Evolutionary conservation across 2,888 invertebrate species (phyloP).

Genomic region (Polylopha cassiicola): DNA sequence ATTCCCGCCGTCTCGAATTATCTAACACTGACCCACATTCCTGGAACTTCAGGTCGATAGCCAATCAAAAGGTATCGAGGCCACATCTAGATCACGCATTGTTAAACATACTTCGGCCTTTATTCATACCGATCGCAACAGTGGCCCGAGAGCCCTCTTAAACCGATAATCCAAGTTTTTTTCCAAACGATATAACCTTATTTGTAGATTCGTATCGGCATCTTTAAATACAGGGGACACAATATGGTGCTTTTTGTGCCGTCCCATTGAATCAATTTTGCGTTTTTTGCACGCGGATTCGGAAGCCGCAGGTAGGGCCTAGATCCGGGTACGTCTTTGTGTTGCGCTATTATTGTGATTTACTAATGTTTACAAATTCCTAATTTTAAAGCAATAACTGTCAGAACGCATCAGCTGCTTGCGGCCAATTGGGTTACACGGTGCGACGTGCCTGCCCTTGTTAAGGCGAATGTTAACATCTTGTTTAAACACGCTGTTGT

Average conservation of each 20-base stretch:
- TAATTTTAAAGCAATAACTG: constrained; percentile 70
- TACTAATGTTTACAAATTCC: constrained; percentile 70
- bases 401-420: constrained; percentile 66
- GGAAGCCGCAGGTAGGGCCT: constrained; percentile 75
- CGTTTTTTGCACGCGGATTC: constrained; percentile 66
- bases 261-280: constrained; percentile 66
- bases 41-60: constrained; percentile 54
- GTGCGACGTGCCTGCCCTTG: constrained; percentile 31
- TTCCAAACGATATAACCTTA: constrained; percentile 67
- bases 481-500: constrained; percentile 17
- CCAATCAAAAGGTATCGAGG: constrained; percentile 46
- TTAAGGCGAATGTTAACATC: constrained; percentile 16
- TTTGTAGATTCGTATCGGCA: constrained; percentile 64
- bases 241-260: constrained; percentile 59
- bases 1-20: constrained; percentile 30
- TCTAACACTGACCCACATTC: constrained; percentile 67
- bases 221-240: constrained; percentile 66
- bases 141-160: constrained; percentile 33
- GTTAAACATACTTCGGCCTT: constrained; percentile 27
- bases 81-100: constrained; percentile 35
- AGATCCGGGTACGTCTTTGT: constrained; percentile 70
- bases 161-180: constrained; percentile 63
- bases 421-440: constrained; percentile 56
- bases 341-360: constrained; percentile 51
- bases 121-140: constrained; percentile 29